Evolutionary conservation across 1,140 invertebrate species (phyloP).

Genomic region (Laupala kohalensis): DNA sequence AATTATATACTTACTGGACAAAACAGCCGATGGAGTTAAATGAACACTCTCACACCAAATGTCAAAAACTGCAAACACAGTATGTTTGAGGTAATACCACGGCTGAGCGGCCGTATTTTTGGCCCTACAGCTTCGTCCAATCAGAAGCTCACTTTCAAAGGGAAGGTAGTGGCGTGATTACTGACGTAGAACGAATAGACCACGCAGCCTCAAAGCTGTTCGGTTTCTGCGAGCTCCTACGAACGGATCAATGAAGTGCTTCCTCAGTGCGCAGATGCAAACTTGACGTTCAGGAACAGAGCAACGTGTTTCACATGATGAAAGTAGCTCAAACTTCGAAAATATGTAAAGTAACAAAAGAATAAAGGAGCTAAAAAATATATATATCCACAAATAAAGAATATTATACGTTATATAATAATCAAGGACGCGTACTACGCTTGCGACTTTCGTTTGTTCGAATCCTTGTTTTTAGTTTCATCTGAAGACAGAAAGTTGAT

Average conservation of each 20-base stretch:
- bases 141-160: not conserved
- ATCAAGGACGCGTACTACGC: no score
- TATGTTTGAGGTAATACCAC: not conserved
- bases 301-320: no score
- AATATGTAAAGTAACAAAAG: no score
- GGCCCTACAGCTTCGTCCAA: not conserved
- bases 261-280: not conserved
- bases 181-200: conserved; percentile 9
- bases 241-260: not conserved
- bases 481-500: no score
- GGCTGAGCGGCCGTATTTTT: conserved; percentile 7
- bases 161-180: conserved; percentile 12
- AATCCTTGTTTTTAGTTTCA: no score
- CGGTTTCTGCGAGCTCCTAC: no score
- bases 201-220: not conserved
- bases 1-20: not conserved
- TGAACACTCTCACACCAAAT: not conserved
- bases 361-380: no score
- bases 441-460: no score
- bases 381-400: no score
- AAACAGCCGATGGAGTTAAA: not conserved
- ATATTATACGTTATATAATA: no score
- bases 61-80: not conserved
- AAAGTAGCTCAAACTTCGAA: no score
- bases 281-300: no score